Evolutionary conservation across 2,797 vertebrate species (phyloP), one percentile per base, ranked within the genome.

Genomic region (Oophaga sylvatica): DNA sequence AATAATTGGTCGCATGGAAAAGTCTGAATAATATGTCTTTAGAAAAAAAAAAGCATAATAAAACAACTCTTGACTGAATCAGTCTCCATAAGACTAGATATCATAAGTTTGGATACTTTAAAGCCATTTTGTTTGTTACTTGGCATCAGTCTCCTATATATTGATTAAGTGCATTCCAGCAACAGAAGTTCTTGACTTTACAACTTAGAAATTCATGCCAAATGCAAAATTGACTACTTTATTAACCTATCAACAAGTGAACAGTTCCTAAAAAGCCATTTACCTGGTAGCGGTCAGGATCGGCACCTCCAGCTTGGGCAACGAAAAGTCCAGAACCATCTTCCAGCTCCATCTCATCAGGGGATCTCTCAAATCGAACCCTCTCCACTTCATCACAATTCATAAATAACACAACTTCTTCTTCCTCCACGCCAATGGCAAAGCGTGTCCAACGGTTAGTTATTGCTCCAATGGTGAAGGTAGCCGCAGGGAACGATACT

Each of bases 201-300:
- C 19, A 56, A 16, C 26, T 70, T 2, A 45, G 2, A 81, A 48
- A 67, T 67, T 2, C 65, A 15, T 45, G n/a, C 53, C 13, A 81
- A 80, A 20, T 63, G 13, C 11, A 65, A 26, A 80, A 80, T 29
- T 80, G 16, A 60, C 20, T 48, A 22, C 78, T 20, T 62, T 62
- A 41, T 41, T 80, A 22, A 41, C 5, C 45, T 68, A 41, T 59
- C 53, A 35, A 60, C n/a, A 59, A 19, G 22, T 75, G 56, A 73
- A 31, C 53, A 22, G 10, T 35, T 83, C n/a, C 29, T 41, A 7
- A 63, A 65, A 48, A 29, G 35, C 5, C 5, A 22, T 95, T 79
- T 93, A 99, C 98, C 97, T 97, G 92, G 86, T 98, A 99, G 89
- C 96, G 97, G 71, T 97, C 95, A 0, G 95, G 92, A 85, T 98